Conservation (phyloP, 2,113 vertebrate species). For the Microtus montanus region DNA sequence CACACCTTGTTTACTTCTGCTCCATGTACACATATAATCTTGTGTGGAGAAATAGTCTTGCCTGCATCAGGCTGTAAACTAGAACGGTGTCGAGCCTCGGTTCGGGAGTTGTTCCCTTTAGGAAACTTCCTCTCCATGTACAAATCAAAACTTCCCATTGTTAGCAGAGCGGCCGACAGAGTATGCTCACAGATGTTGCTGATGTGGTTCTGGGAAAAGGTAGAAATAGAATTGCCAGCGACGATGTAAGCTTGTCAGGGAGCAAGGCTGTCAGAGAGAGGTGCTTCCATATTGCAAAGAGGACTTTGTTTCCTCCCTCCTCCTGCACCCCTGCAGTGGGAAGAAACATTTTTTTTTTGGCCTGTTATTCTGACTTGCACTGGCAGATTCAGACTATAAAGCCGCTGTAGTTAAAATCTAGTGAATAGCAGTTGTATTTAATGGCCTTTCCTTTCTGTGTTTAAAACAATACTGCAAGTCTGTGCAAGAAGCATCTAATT, state of each 20-base stretch:
- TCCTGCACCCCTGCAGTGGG: background rate
- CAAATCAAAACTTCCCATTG: background rate
- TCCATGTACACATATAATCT: background rate
- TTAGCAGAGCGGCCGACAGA: constrained; percentile 57
- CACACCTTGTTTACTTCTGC: background rate
- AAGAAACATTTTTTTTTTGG: constrained; percentile 3
- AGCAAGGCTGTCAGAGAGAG: constrained; percentile 25
- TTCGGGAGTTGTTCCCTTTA: background rate
- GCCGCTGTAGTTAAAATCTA: background rate
- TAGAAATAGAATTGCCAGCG: constrained; percentile 35
- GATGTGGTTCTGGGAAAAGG: constrained; percentile 46
- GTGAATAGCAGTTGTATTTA: constrained; percentile 23
- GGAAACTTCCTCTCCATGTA: background rate
- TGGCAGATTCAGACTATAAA: constrained; percentile 16
- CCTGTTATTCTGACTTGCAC: constrained; percentile 19
- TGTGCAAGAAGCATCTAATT: constrained; percentile 33
- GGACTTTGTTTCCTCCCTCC: background rate
- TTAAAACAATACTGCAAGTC: background rate
- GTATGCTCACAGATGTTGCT: constrained; percentile 25
- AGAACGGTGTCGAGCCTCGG: background rate
- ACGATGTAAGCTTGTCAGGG: constrained; percentile 3
- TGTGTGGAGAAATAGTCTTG: background rate
- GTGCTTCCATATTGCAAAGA: constrained; percentile 38
- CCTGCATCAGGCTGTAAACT: background rate
- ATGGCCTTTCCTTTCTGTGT: constrained; percentile 35